These are phyloP conservation scores for Luperina nickerlii DNA, from an alignment of 2,888 invertebrate species.

Conservation along the genomic window DNA sequence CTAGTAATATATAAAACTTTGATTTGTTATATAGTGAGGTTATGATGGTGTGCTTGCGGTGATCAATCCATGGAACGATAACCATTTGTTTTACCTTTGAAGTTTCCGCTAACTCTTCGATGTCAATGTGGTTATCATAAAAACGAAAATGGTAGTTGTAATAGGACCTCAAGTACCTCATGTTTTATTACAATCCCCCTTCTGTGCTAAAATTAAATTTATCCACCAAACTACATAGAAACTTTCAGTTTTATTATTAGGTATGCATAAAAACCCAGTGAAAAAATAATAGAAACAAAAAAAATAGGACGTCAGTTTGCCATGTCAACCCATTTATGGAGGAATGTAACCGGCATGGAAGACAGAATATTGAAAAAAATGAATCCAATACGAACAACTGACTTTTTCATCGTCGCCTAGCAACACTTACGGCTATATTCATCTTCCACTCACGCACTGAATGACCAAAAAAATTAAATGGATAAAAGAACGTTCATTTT, in stretches of 20 bases:
- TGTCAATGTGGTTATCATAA: background rate
- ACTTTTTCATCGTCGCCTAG: background rate
- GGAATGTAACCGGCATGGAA: conserved; percentile 5
- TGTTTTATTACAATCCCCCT: background rate
- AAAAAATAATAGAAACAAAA: background rate
- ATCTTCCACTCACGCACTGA: background rate
- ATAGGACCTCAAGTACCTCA: background rate
- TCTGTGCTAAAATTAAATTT: background rate
- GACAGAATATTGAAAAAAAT: conserved; percentile 13
- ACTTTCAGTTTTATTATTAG: background rate
- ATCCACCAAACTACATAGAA: background rate
- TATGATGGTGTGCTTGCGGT: background rate
- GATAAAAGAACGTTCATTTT: background rate
- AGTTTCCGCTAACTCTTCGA: background rate
- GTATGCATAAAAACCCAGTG: background rate
- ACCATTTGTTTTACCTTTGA: background rate
- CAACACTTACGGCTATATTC: background rate
- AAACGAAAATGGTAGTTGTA: background rate
- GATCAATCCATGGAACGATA: background rate
- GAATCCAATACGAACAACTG: background rate
- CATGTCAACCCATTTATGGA: conserved; percentile 1
- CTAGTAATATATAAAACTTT: background rate
- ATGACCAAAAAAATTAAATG: background rate
- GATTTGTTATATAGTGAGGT: background rate
- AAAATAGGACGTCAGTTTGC: background rate